Conservation (phyloP, 92 coral and sea anemone species). For the Meandrina meandrites region DNA sequence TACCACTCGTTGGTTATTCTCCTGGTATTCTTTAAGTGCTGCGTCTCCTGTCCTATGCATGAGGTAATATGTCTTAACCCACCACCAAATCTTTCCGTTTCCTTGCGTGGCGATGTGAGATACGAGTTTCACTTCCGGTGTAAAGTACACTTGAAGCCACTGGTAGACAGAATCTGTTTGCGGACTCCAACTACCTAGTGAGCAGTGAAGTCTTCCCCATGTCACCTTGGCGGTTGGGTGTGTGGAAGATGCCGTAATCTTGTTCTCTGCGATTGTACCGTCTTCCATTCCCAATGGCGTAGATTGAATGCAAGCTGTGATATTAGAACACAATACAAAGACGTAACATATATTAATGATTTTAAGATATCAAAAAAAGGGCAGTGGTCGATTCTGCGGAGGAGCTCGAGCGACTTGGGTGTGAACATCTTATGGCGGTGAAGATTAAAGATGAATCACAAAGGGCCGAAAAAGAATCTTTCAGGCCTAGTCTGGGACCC, state of each 20-base stretch:
- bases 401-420: too few species aligned
- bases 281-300: slow-evolving; percentile 73
- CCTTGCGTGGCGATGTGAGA: slow-evolving; percentile 80
- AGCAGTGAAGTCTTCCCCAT: slow-evolving; percentile 55
- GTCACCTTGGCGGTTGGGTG: slow-evolving; percentile 2
- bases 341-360: too few species aligned
- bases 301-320: not conserved
- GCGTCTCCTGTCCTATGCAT: slow-evolving; percentile 21
- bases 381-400: too few species aligned
- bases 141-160: slow-evolving; percentile 67
- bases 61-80: slow-evolving; percentile 47
- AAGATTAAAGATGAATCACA: too few species aligned
- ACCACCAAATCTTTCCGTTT: slow-evolving; percentile 58
- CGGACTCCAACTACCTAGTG: slow-evolving; percentile 70
- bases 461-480: too few species aligned
- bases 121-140: slow-evolving; percentile 52
- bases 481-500: too few species aligned
- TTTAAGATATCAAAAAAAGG: too few species aligned
- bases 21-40: slow-evolving; percentile 22
- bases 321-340: too few species aligned
- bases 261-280: slow-evolving; percentile 32
- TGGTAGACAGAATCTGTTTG: slow-evolving; percentile 31
- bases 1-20: slow-evolving; percentile 26
- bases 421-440: too few species aligned
- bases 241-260: slow-evolving; percentile 30